phyloP scores from a whole-genome alignment of 2,113 vertebrate genomes.

The Ahaetulla prasina region DNA sequence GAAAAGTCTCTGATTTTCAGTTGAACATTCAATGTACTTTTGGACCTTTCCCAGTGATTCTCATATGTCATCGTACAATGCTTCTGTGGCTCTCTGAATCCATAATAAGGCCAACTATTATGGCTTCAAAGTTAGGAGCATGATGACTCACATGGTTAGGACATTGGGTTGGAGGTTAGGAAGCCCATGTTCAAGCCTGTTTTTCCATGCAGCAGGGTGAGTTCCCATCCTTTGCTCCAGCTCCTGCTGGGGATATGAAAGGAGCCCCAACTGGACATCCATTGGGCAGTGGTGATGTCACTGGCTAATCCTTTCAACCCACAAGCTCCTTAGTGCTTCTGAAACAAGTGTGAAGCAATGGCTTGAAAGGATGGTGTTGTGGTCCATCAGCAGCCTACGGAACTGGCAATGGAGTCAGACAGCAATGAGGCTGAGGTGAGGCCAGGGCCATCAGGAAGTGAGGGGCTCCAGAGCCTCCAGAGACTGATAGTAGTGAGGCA shows the following conservation, averaged over 20 bases:
- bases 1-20: not conserved
- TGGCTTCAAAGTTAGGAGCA: not conserved
- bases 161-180: not conserved
- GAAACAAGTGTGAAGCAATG: not conserved
- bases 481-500: no score
- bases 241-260: not conserved
- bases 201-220: not conserved
- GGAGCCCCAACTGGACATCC: not conserved
- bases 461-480: no score
- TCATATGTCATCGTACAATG: not conserved
- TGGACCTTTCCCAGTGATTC: not conserved
- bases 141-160: not conserved
- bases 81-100: not conserved
- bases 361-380: not conserved
- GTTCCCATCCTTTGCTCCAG: not conserved
- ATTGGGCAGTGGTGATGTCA: not conserved
- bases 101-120: not conserved
- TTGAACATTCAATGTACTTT: not conserved
- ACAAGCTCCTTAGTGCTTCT: not conserved
- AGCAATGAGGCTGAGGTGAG: no score
- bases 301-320: not conserved
- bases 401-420: no score
- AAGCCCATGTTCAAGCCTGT: not conserved
- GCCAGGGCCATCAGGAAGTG: no score
- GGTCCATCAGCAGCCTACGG: no score